Evolutionary conservation across 2,113 vertebrate genomes (phyloP).

Genomic region (Aepyceros melampus): DNA sequence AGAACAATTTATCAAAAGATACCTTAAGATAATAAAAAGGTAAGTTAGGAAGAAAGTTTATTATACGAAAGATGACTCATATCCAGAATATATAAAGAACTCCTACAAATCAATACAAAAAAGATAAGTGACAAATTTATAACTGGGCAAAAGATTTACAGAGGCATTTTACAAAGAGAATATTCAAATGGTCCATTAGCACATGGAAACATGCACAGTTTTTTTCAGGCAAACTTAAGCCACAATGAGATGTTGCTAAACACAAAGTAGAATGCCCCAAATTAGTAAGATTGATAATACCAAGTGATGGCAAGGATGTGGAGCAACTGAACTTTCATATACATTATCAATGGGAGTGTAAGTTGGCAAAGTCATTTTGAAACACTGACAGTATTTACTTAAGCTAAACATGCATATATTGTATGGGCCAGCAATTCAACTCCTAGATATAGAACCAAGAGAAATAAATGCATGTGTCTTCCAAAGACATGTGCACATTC

Average conservation of each 20-base stretch:
- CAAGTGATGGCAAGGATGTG: not conserved
- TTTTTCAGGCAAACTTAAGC: conserved; percentile 1
- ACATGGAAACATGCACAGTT: not conserved
- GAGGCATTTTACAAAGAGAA: not conserved
- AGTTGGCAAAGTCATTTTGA: not conserved
- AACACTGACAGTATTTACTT: not conserved
- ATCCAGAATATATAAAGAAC: not conserved
- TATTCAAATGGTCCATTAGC: not conserved
- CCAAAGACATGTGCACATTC: not conserved
- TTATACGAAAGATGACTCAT: not conserved
- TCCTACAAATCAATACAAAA: not conserved
- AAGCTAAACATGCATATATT: not conserved
- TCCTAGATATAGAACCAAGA: not conserved
- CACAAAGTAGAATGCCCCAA: not conserved
- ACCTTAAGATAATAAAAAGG: conserved; percentile 16
- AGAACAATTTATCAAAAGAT: not conserved
- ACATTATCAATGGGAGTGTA: not conserved
- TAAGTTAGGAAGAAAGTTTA: not conserved
- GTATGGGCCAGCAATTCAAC: not conserved
- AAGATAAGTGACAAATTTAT: conserved; percentile 1
- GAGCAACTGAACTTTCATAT: not conserved
- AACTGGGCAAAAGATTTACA: not conserved
- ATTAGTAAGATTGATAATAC: not conserved
- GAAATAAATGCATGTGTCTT: not conserved
- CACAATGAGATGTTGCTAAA: not conserved